Base-by-base conservation (phyloP, 30 jellyfish, hydroid and myxozoan genomes). In the Clytia hemisphaerica region DNA sequence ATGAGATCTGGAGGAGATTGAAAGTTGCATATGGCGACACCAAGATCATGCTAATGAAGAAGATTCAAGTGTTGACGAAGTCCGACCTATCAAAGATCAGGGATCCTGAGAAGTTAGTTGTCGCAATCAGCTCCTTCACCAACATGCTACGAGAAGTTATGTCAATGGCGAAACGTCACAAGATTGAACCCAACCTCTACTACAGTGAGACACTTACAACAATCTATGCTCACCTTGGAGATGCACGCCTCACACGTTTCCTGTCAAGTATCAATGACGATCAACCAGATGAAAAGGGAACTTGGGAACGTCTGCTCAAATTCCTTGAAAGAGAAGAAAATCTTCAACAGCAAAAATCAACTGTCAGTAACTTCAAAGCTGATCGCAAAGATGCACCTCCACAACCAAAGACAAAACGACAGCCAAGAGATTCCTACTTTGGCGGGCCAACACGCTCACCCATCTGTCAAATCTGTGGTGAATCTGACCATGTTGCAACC, bases 1-100 rank as follows among this genome's bases (percentile, higher is more conserved):
- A 42, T n/a, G 53, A 42, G n/a, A 42, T 42, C 53, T 42, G 53
- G 53, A 42, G n/a, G n/a, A 42, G 53, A n/a, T n/a, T 42, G n/a
- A 42, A 42, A 42, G n/a, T n/a, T 10, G 15, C 53, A n/a, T 42
- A 42, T 10, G 53, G 53, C n/a, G 53, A 42, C 53, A 12, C n/a
- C n/a, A 42, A 42, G n/a, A 42, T 42, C n/a, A 42, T 42, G 53
- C 53, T 42, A 10, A n/a, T n/a, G 12, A 42, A n/a, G 53, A 42
- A 42, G 53, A 42, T 42, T 12, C 12, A n/a, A 42, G 53, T 10
- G 12, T 42, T 42, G 15, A 42, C 12, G 15, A 42, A 42, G 53
- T 42, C n/a, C 12, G 12, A 42, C n/a, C 15, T n/a, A 42, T 42
- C 15, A n/a, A 42, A 42, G 53, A 10, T n/a, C 12, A 42, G n/a